Evolutionary conservation across 2,888 invertebrate species (phyloP), one percentile per base, ranked within the genome.

Genomic region (Platycheirus rosarum): DNA sequence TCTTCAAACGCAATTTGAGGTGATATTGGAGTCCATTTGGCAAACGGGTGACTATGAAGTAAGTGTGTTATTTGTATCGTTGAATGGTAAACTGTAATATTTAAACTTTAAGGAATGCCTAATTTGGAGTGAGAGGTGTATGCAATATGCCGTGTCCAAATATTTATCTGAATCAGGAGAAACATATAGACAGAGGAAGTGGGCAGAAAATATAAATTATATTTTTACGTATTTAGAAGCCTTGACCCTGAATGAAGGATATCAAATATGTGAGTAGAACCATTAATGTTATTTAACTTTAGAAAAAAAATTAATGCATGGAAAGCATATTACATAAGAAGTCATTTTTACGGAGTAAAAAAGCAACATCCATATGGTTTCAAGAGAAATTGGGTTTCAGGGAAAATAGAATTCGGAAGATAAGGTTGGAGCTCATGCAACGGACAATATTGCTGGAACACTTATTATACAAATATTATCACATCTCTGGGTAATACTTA

Each of bases 101-200:
- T 35, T 20, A 18, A 0, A 20, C 13, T 55, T 26, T 40, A 5
- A 87, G 85, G 93, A 94, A 49, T 95, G 95, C 87, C 93, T 95
- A 78, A 91, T 93, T 84, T 97, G 96, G 96, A 93, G 94, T 1
- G 94, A 97, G 86, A 93, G 92, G 66, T 95, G 95, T 86, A 91
- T 96, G 18, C 92, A 95, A 87, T 96, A 96, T 91, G 92, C 95
- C 1, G 91, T 96, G 62, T 92, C 93, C 62, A 93, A 93, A 88
- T 94, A 93, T 87, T 91, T 93, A 16, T 89, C 88, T 82, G 86
- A 91, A 87, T 86, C 90, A 84, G 89, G 88, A 84, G 89, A 92
- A 26, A 84, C 86, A 3, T 85, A 85, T 53, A 71, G 86, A 2
- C 88, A 90, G 63, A 88, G 87, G 65, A 91, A 91, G 76, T 92